A percentile compares a stretch with the other conserved stretches of the same genome.
Evolutionary conservation across 2,888 invertebrate species (phyloP).

Genomic region (Dorcus hopei): DNA sequence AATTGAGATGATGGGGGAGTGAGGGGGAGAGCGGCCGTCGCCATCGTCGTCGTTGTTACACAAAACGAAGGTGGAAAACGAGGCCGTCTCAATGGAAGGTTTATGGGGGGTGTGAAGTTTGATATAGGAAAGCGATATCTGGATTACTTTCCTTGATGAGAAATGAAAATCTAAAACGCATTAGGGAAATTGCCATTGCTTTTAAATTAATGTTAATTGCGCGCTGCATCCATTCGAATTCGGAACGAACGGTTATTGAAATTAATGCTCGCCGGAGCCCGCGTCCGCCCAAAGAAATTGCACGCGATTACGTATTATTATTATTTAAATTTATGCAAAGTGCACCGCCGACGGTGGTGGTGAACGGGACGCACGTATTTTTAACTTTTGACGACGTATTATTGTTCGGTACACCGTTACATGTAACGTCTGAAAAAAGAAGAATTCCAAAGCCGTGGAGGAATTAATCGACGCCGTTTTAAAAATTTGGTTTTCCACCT

Average conservation of each 20-base stretch:
- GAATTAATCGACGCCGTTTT: too few relatives aligned
- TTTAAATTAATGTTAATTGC: constrained; percentile 50
- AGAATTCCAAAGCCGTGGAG: too few relatives aligned
- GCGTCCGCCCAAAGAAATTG: background rate
- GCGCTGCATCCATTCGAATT: constrained; percentile 42
- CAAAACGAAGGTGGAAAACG: background rate
- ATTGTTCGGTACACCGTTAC: too few relatives aligned
- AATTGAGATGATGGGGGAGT: constrained; percentile 38
- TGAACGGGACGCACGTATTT: background rate
- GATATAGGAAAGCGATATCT: constrained; percentile 48
- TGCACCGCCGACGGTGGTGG: background rate
- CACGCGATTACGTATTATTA: background rate
- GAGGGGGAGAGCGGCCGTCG: background rate
- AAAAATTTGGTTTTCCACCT: too few relatives aligned
- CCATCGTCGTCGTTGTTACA: background rate
- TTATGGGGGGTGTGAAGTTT: constrained; percentile 47
- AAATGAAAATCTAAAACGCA: constrained; percentile 51
- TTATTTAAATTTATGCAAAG: constrained; percentile 1
- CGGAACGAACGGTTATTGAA: constrained; percentile 43
- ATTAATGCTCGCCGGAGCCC: constrained; percentile 22
- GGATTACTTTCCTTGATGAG: constrained; percentile 50
- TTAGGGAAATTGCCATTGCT: constrained; percentile 50
- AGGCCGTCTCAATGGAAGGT: constrained; percentile 38
- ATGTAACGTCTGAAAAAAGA: too few relatives aligned
- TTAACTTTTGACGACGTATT: background rate